phyloP scores from a whole-genome alignment of 2,888 invertebrate genomes.

The Stenoptilia bipunctidactyla region DNA sequence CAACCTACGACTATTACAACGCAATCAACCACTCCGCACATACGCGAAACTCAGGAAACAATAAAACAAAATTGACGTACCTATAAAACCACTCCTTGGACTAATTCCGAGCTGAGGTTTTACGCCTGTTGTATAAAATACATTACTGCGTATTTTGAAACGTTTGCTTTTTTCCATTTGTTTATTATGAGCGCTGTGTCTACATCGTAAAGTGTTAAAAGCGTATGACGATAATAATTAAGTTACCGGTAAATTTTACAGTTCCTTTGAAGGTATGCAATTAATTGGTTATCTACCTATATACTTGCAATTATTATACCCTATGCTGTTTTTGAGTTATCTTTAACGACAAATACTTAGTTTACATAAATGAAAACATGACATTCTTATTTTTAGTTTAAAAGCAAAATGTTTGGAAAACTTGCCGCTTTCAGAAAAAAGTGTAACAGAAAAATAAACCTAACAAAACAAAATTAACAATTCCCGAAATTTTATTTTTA shows the following conservation, averaged over 20 bases:
- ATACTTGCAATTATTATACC: too few relatives aligned
- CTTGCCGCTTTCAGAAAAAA: too few relatives aligned
- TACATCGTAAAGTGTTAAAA: neutral
- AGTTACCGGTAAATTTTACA: neutral
- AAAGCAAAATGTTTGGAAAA: too few relatives aligned
- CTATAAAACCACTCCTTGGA: conserved; percentile 57
- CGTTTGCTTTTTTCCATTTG: neutral
- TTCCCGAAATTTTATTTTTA: too few relatives aligned
- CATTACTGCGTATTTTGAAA: conserved; percentile 25
- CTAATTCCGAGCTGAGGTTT: conserved; percentile 39
- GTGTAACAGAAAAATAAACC: too few relatives aligned
- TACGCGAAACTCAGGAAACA: conserved; percentile 64
- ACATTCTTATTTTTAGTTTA: too few relatives aligned
- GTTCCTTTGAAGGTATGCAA: too few relatives aligned
- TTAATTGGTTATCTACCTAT: too few relatives aligned
- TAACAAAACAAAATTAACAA: too few relatives aligned
- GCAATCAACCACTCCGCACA: conserved; percentile 63
- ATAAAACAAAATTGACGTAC: conserved; percentile 64
- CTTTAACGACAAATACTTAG: too few relatives aligned
- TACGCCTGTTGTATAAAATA: conserved; percentile 35
- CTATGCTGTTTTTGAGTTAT: too few relatives aligned
- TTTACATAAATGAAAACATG: too few relatives aligned
- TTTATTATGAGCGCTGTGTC: neutral
- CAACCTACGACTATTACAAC: conserved; percentile 55
- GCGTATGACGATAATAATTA: neutral